phyloP scores from a whole-genome alignment of 2,797 vertebrate species.

The Rhincodon typus region DNA sequence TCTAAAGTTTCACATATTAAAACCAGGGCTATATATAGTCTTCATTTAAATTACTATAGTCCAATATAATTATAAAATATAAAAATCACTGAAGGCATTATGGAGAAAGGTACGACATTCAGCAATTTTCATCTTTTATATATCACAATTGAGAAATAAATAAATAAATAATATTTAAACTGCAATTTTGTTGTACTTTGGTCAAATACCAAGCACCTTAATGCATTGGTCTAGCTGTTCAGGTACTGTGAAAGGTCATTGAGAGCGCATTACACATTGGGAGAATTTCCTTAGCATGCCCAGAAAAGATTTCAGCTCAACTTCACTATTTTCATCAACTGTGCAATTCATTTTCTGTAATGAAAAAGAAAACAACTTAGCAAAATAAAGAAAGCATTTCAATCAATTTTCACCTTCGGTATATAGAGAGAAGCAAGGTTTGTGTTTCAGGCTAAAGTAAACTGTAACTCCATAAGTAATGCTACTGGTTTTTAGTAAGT shows the following conservation, averaged over 20 bases:
- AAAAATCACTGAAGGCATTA: too few species aligned
- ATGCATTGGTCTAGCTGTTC: background rate
- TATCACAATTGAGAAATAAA: background rate
- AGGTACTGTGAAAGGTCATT: background rate
- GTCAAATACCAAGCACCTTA: background rate
- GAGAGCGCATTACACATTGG: background rate
- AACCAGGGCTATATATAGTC: background rate
- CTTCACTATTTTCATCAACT: background rate
- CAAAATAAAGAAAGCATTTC: background rate
- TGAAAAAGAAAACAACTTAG: background rate
- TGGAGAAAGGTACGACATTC: background rate
- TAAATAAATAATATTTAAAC: conserved; percentile 13
- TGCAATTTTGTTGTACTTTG: background rate
- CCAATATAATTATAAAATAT: background rate
- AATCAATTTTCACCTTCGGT: background rate
- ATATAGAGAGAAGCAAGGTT: background rate
- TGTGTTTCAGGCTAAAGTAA: background rate
- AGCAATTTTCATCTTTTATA: background rate
- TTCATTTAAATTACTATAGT: background rate
- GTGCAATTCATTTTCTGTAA: background rate
- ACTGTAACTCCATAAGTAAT: background rate
- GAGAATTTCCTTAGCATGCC: background rate
- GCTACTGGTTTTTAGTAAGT: background rate
- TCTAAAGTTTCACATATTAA: background rate
- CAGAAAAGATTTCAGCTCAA: background rate